These are phyloP conservation scores for Thalpophila matura DNA, from an alignment of 2,888 invertebrate species.

Conservation along the genomic window DNA sequence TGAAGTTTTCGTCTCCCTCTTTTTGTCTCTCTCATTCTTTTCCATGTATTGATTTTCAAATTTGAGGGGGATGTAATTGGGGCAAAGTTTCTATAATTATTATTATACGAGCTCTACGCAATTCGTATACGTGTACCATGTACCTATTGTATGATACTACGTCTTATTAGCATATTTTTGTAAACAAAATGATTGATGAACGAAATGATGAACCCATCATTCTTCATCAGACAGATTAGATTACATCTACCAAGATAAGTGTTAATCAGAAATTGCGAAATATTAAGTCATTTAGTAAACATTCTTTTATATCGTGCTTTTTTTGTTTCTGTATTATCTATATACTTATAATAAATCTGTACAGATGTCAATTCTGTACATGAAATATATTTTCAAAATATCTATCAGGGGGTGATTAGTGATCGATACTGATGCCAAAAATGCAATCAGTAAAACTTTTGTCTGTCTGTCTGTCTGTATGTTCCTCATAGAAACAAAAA, in stretches of 20 bases:
- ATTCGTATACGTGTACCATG: slow-evolving; percentile 8
- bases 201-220: slow-evolving; percentile 48
- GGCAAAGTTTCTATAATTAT: not conserved
- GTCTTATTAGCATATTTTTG: slow-evolving; percentile 33
- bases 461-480: no score
- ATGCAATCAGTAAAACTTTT: no score
- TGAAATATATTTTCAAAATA: no score
- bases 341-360: no score
- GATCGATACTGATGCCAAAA: no score
- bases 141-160: no score
- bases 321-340: no score
- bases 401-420: no score
- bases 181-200: slow-evolving; percentile 34
- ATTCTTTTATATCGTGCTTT: no score
- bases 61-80: not conserved
- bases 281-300: slow-evolving; percentile 46
- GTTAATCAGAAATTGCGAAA: slow-evolving; percentile 47
- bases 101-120: not conserved
- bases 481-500: no score
- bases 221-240: slow-evolving; percentile 53
- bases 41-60: slow-evolving; percentile 25
- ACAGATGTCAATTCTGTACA: no score
- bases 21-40: not conserved
- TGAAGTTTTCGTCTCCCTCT: slow-evolving; percentile 10
- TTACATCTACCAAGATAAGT: slow-evolving; percentile 55